Conservation (phyloP, 2,113 vertebrate genomes). For the Piprites chloris region DNA sequence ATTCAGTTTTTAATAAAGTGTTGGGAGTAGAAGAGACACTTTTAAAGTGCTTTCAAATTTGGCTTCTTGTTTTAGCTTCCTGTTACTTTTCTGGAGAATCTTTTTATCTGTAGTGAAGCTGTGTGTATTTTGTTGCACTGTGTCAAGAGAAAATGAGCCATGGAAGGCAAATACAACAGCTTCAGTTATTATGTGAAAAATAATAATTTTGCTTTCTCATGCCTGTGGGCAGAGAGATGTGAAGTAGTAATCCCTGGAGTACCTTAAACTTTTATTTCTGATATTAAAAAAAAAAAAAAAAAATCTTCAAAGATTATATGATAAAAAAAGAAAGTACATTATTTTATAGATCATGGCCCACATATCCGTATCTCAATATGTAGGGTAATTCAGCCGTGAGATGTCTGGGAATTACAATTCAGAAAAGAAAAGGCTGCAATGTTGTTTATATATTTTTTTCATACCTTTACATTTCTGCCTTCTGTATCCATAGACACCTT, state of each 20-base stretch:
- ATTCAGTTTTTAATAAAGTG: background rate
- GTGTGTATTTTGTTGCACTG: background rate
- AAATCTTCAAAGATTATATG: background rate
- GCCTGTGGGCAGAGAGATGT: background rate
- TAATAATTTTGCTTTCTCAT: background rate
- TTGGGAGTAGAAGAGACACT: background rate
- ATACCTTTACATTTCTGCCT: background rate
- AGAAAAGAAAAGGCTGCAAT: background rate
- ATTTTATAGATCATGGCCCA: background rate
- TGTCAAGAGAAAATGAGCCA: background rate
- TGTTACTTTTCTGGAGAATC: background rate
- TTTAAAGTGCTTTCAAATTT: background rate
- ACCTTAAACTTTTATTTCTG: background rate
- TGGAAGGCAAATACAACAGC: background rate
- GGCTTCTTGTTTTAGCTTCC: background rate
- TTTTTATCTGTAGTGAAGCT: background rate
- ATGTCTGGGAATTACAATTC: background rate
- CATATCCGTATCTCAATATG: background rate
- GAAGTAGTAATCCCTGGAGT: background rate
- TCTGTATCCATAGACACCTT: background rate
- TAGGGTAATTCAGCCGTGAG: background rate
- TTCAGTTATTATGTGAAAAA: background rate
- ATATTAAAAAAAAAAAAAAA: conserved; percentile 1
- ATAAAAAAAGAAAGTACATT: background rate
- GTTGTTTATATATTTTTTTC: background rate